Evolutionary conservation across 2,888 invertebrate species (phyloP).

Genomic region (Idaea aversata): DNA sequence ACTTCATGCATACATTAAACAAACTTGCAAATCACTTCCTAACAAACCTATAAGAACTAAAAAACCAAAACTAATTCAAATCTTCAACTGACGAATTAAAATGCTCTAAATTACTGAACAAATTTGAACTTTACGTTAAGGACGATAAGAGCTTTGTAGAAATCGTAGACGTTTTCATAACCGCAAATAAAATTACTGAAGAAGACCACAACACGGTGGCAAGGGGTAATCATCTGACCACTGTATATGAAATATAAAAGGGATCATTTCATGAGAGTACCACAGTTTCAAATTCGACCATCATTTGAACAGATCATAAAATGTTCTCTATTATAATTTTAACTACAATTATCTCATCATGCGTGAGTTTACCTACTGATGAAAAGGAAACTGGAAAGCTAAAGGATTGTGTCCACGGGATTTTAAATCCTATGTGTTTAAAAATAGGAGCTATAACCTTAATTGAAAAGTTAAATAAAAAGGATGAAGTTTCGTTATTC

Average conservation of each 20-base stretch:
- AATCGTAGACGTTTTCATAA: constrained; percentile 8
- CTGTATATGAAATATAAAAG: constrained; percentile 62
- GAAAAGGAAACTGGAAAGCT: constrained; percentile 40
- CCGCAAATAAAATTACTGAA: constrained; percentile 28
- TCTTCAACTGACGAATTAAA: constrained; percentile 13
- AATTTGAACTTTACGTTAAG: constrained; percentile 29
- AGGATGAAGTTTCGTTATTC: constrained; percentile 61
- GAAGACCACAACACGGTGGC: constrained; percentile 43
- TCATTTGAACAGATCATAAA: constrained; percentile 44
- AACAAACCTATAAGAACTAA: constrained; percentile 48
- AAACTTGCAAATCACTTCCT: constrained; percentile 32
- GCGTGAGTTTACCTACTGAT: constrained; percentile 45
- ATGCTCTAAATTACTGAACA: constrained; percentile 16
- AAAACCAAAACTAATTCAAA: constrained; percentile 31
- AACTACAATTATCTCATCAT: constrained; percentile 25
- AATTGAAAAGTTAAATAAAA: constrained; percentile 63
- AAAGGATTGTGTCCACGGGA: constrained; percentile 65
- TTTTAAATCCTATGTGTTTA: constrained; percentile 66
- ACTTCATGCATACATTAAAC: constrained; percentile 5
- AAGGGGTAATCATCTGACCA: constrained; percentile 60
- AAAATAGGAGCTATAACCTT: constrained; percentile 71
- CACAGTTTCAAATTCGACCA: constrained; percentile 42
- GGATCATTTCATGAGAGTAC: constrained; percentile 41
- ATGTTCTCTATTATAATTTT: constrained; percentile 44
- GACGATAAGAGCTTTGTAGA: constrained; percentile 11